phyloP scores from a whole-genome alignment of 2,113 vertebrate genomes.

The Chaetops frenatus region DNA sequence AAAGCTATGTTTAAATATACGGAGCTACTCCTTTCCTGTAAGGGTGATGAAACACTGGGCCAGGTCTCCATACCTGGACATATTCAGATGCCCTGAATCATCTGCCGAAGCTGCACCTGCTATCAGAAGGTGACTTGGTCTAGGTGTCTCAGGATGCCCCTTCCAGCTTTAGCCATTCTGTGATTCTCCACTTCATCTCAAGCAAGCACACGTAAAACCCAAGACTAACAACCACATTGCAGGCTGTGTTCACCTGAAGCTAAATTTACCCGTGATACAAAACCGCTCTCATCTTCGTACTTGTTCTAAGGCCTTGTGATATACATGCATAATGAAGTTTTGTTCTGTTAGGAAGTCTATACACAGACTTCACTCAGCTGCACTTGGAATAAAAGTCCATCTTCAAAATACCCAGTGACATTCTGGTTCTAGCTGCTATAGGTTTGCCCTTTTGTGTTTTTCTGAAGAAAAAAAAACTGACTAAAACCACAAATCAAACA shows the following conservation, averaged over 20 bases:
- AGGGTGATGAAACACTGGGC: not conserved
- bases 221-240: not conserved
- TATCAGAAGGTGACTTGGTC: not conserved
- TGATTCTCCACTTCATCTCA: not conserved
- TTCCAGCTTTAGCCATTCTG: not conserved
- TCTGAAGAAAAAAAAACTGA: not conserved
- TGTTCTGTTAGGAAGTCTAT: not conserved
- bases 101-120: not conserved
- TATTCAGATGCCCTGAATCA: not conserved
- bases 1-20: not conserved
- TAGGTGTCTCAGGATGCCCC: not conserved
- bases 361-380: not conserved
- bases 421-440: not conserved
- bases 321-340: not conserved
- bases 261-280: not conserved
- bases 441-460: not conserved
- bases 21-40: not conserved
- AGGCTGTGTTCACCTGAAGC: not conserved
- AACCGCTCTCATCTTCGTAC: not conserved
- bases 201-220: not conserved
- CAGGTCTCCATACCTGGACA: not conserved
- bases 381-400: not conserved
- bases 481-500: not conserved
- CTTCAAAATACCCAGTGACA: not conserved
- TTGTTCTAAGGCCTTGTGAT: not conserved